Evolutionary conservation across 2,797 vertebrate genomes (phyloP), one percentile per base, ranked within the genome.

Genomic region (Ambastaia sidthimunki): DNA sequence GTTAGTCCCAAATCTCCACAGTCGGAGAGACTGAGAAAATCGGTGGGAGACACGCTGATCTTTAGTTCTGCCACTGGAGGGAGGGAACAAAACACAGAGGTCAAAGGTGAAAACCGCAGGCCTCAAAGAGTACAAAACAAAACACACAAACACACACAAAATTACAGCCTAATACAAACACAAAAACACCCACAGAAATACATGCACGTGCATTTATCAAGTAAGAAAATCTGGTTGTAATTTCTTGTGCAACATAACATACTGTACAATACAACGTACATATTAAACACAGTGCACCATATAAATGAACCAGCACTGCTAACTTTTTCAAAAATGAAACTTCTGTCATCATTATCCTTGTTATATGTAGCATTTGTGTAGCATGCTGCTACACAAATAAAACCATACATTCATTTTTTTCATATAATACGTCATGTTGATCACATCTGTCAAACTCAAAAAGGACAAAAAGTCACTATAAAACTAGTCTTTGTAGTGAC

Each of bases 51-150:
- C n/a, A 7, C 12, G 80, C 37, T 63, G 76, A 74, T 87, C 87
- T 89, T 90, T 85, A 77, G 85, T 82, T 82, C 70, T 85, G 85
- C 84, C 88, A 88, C 86, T 86, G 80, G 83, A 78, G 87, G 80
- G 81, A 84, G 82, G 66, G 81, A 88, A 89, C 81, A 87, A 86
- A 90, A 86, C 6, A 81, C 80, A 88, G 75, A 89, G 86, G 91
- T 91, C 85, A 37, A 18, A 82, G 91, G 91, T 93, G 88, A 90
- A 86, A 86, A 85, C 87, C 82, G 74, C 72, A 80, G 89, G 86
- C 80, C 81, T 90, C 85, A 86, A 89, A 79, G 85, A 84, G 23
- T 71, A 83, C 60, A 69, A 84, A 69, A 83, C 83, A 76, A 86
- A 84, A 84, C 50, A 85, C 54, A 81, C 75, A 82, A 83, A 83